Evolutionary conservation across 1,140 invertebrate genomes (phyloP), one percentile per base, ranked within the genome.

Genomic region (Drosophila asahinai): DNA sequence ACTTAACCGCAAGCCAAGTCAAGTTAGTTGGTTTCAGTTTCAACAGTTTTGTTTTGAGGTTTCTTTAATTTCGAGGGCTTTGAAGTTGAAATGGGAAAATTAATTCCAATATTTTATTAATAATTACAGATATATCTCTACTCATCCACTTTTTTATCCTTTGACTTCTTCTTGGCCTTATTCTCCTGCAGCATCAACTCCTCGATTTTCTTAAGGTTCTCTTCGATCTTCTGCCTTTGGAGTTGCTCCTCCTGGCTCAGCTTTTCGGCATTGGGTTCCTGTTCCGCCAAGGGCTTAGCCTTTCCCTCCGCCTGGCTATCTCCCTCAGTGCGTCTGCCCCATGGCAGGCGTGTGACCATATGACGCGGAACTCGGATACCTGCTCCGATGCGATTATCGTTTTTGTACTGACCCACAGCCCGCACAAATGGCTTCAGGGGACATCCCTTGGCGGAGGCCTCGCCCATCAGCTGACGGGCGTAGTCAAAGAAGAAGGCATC

Each of bases 401-500:
- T 66, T 40, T 80, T 90, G 19, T 90, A 90, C 17, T 90, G 81
- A 1, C 63, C 57, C 15, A 90, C 62, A 0, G 80, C 76, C 0
- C 86, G 81, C 1, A 82, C 42, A 12, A 90, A 84, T 11, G 86
- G 86, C 48, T 90, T 82, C 0, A 90, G 60, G 0, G 86, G 86
- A 48, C 86, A 86, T 2, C 65, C 68, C 25, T 71, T 72, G 19
- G 52, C 19, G 0, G n/a, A 52, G 14, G 86, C 86, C 43, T 80
- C 68, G 15, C 38, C 47, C 82, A 90, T 90, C 25, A 90, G 60
- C 40, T 84, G 80, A 5, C 62, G 72, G 12, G 86, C 86, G 15
- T 90, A 90, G 42, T 90, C 79, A 45, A 91, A 72, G 36, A 90
- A 90, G 65, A 68, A 74, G 33, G 52, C 76, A 48, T 90, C 86